A percentile compares a stretch with the other conserved stretches of the same genome.
Evolutionary conservation across 2,797 vertebrate species (phyloP).

Genomic region (Ctenopoma multispine): DNA sequence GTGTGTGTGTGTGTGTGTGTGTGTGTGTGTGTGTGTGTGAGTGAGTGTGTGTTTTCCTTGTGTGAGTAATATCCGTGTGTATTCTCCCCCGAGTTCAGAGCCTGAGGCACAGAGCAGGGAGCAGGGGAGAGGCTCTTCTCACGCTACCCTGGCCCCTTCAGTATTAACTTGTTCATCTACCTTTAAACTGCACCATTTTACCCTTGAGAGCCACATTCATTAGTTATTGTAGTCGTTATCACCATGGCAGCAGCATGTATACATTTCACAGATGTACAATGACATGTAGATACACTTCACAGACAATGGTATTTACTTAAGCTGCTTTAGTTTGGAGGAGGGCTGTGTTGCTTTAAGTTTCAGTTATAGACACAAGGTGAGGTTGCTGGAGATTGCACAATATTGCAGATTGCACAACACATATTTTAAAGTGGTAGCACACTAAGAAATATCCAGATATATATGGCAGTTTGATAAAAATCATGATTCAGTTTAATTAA

Average conservation of each 20-base stretch:
- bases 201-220: conserved; percentile 38
- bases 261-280: conserved; percentile 25
- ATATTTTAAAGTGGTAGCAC: conserved; percentile 36
- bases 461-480: conserved; percentile 44
- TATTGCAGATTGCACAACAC: conserved; percentile 4
- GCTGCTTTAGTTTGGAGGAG: conserved; percentile 21
- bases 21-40: conserved; percentile 35
- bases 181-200: conserved; percentile 31
- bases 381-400: conserved; percentile 57
- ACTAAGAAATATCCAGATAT: conserved; percentile 11
- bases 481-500: conserved; percentile 56
- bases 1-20: conserved; percentile 29
- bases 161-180: conserved; percentile 59
- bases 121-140: conserved; percentile 65
- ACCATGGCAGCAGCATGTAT: conserved; percentile 43
- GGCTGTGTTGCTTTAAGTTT: conserved; percentile 16
- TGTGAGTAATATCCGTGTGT: conserved; percentile 42
- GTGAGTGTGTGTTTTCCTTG: conserved; percentile 22
- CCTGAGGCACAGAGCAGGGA: conserved; percentile 54
- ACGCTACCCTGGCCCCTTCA: conserved; percentile 64
- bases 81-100: conserved; percentile 45
- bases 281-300: conserved; percentile 29
- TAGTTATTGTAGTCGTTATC: conserved; percentile 31
- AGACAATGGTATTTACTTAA: conserved; percentile 32
- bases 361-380: conserved; percentile 39